Conservation (phyloP, 2,888 invertebrate genomes). For the Ormia ochracea region DNA sequence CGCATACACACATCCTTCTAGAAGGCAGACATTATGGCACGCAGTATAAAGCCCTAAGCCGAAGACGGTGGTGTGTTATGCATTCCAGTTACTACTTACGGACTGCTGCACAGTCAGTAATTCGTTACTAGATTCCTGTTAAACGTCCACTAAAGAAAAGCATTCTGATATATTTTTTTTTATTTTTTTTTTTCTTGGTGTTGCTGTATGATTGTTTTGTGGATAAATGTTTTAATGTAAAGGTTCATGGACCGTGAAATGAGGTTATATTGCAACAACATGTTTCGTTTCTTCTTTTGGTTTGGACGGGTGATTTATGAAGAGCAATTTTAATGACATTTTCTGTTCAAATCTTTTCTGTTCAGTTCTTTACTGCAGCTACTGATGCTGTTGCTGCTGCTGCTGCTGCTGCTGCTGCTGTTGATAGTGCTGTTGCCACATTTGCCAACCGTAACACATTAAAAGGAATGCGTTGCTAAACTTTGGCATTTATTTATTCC, state of each 20-base stretch:
- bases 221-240: constrained; percentile 48
- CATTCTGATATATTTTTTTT: constrained; percentile 1
- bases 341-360: constrained; percentile 51
- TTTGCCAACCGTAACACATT: constrained; percentile 42
- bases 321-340: constrained; percentile 76
- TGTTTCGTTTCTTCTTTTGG: no score
- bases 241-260: constrained; percentile 74
- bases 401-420: neutral
- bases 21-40: constrained; percentile 46
- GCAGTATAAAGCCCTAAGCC: constrained; percentile 30
- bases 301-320: constrained; percentile 71
- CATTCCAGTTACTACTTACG: constrained; percentile 14
- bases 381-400: neutral
- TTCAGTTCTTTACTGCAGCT: neutral
- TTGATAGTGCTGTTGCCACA: constrained; percentile 20
- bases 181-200: no score
- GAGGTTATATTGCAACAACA: constrained; percentile 71
- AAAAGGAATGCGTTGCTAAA: constrained; percentile 42
- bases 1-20: neutral
- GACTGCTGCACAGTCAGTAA: neutral
- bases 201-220: constrained; percentile 11
- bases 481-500: constrained; percentile 29
- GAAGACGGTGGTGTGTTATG: neutral
- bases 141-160: constrained; percentile 26
- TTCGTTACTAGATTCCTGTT: constrained; percentile 3